These are phyloP conservation scores for Pseudomyrmex sp. DNA, from an alignment of 1,140 invertebrate genomes.

Conservation along the genomic window DNA sequence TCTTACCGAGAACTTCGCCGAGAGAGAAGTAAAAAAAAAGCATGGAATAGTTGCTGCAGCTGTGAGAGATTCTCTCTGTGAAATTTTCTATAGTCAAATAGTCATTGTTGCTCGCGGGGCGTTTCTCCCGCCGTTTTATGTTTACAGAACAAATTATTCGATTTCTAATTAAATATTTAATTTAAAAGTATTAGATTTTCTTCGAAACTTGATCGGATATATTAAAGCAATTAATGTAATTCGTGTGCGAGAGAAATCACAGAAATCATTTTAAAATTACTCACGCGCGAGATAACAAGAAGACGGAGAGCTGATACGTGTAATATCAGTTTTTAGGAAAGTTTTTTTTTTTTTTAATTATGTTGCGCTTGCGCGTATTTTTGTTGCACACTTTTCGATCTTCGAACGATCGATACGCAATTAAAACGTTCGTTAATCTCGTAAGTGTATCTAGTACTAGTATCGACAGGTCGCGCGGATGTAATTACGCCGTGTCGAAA, in stretches of 20 bases:
- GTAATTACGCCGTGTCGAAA: background rate
- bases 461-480: constrained; percentile 41
- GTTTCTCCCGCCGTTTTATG: background rate
- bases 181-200: constrained; percentile 9
- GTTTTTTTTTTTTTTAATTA: background rate
- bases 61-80: constrained; percentile 62
- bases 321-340: background rate
- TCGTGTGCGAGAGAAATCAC: too few relatives aligned
- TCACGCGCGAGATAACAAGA: background rate
- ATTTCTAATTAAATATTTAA: background rate
- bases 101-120: constrained; percentile 63
- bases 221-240: too few relatives aligned
- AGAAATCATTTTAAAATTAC: background rate
- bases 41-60: constrained; percentile 48
- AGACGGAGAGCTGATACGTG: background rate
- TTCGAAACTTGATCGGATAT: background rate
- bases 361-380: background rate
- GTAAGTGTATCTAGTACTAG: constrained; percentile 16
- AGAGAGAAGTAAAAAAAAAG: constrained; percentile 42
- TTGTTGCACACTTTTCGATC: background rate
- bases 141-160: constrained; percentile 4
- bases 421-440: constrained; percentile 66
- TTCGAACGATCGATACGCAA: constrained; percentile 56
- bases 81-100: constrained; percentile 69
- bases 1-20: constrained; percentile 61